Evolutionary conservation across 53 echinoderm and acorn worm species (phyloP).

Genomic region (Holothuria leucospilota): DNA sequence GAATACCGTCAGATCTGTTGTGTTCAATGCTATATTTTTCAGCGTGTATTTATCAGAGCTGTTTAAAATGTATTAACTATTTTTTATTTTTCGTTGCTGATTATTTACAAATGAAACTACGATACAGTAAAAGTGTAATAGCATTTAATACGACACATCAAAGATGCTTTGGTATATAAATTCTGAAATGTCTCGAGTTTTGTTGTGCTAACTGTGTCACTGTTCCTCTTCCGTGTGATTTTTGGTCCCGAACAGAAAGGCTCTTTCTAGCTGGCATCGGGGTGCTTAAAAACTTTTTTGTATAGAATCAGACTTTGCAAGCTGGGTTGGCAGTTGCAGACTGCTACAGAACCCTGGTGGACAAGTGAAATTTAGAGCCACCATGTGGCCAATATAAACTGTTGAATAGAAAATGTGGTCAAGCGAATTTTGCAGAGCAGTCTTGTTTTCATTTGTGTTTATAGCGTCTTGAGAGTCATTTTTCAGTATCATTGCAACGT

Average conservation of each 20-base stretch:
- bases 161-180: constrained; percentile 34
- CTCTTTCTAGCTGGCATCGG: too few species aligned
- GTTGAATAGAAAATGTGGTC: constrained; percentile 46
- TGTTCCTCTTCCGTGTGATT: background rate
- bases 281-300: too few species aligned
- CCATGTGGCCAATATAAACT: constrained; percentile 38
- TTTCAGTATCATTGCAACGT: too few species aligned
- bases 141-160: constrained; percentile 23
- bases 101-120: constrained; percentile 20
- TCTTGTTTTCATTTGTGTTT: too few species aligned
- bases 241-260: too few species aligned
- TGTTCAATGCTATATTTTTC: too few species aligned
- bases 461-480: too few species aligned
- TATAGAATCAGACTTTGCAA: too few species aligned
- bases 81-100: constrained; percentile 13
- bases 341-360: constrained; percentile 24
- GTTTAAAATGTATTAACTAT: too few species aligned
- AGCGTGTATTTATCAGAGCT: too few species aligned
- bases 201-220: constrained; percentile 22
- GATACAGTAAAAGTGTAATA: constrained; percentile 36
- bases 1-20: too few species aligned
- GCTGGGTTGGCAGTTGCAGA: too few species aligned
- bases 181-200: constrained; percentile 35
- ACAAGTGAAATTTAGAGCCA: constrained; percentile 30
- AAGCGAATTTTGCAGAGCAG: background rate